Evolutionary conservation across 2,797 vertebrate genomes (phyloP).

Genomic region (Tenualosa ilisha): DNA sequence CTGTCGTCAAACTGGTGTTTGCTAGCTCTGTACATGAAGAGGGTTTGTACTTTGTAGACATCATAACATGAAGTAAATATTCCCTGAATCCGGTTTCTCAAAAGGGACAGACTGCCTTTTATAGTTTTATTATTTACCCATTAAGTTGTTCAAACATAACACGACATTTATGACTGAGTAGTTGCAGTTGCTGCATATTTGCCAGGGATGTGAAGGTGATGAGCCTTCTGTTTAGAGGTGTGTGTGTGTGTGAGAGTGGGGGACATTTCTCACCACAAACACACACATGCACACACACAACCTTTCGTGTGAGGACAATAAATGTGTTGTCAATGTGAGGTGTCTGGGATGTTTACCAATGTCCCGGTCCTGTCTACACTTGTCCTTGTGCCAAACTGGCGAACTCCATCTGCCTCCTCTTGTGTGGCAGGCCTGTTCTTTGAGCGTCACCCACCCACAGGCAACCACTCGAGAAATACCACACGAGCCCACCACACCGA

Average conservation of each 20-base stretch:
- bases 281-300: not conserved
- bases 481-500: not conserved
- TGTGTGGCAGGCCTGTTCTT: not conserved
- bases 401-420: not conserved
- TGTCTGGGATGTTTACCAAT: not conserved
- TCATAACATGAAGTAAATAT: not conserved
- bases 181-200: not conserved
- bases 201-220: not conserved
- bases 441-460: not conserved
- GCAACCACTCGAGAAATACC: not conserved
- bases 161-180: not conserved
- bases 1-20: not conserved
- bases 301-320: not conserved
- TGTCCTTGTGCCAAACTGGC: not conserved
- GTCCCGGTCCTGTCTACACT: not conserved
- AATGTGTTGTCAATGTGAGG: not conserved
- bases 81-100: not conserved
- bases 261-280: not conserved
- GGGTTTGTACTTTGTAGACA: not conserved
- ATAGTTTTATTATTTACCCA: not conserved
- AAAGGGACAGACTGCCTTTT: not conserved
- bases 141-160: slow-evolving; percentile 4
- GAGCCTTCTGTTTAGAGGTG: not conserved
- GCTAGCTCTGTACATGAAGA: not conserved
- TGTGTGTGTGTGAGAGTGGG: not conserved